Evolutionary conservation across 2,113 vertebrate species (phyloP), one percentile per base, ranked within the genome.

Genomic region (Gallinago jamesoni): DNA sequence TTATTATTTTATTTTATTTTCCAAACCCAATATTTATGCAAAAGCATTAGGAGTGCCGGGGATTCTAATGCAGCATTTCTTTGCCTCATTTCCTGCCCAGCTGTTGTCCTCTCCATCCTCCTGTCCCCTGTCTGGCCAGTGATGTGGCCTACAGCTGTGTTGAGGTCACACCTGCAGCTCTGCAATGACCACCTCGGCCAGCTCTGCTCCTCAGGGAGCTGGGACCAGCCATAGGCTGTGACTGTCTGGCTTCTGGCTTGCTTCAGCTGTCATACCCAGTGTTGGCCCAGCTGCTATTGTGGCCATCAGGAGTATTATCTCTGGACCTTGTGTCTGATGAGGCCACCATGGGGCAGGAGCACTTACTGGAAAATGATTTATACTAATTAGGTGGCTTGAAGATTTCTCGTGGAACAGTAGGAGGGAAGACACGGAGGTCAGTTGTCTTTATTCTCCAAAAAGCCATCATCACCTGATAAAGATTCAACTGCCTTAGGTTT

Each of bases 401-500:
- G 77, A 69, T 84, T 92, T 75, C 91, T 94, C 93, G 80, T 93
- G 69, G 93, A 95, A 43, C 91, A 67, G 92, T 89, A 90, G 96
- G 94, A 96, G 93, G 94, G 78, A 87, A 94, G 87, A 73, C 87
- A 90, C 53, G 66, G 93, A 89, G 92, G 94, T 95, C 86, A 96
- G 68, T 91, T 37, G 41, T 94, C 94, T 95, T 94, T 94, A 96
- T 95, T 96, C 91, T 95, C 94, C 92, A 87, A 95, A 96, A 96
- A 97, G 85, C 79, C 85, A 92, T 96, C 96, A 93, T 92, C 96
- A 95, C 95, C 96, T 96, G 96, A 97, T 97, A 95, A 97, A 96
- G 95, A 96, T 95, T 96, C 94, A 95, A 69, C 92, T 94, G 92
- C 96, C 60, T 69, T 77, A 75, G 72, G 76, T 95, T 97, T 93